Base-by-base conservation (phyloP, 2,888 invertebrate genomes). In the Pyralis farinalis region DNA sequence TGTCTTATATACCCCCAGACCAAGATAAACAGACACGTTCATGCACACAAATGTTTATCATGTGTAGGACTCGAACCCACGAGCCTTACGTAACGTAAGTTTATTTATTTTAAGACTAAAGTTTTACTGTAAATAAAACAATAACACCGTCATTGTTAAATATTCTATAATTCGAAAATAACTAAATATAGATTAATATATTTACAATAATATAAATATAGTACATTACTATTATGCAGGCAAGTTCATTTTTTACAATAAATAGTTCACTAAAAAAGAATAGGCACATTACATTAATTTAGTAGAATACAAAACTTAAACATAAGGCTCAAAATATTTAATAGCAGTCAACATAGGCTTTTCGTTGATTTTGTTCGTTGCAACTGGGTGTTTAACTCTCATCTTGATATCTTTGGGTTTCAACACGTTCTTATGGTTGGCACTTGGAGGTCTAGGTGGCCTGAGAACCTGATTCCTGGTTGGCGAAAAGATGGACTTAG, bases 361-460 rank as follows among this genome's bases (percentile, higher is more conserved):
- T 67, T 90, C 89, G 82, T 87, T 89, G 81, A 85, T 79, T 81
- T 87, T 88, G 74, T 88, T 89, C 83, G 91, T 91, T 61, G 91
- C 83, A 47, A 92, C 90, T 55, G 91, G 90, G 51, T 93, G 92
- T 64, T 91, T 93, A 39, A 92, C 93, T 58, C 94, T 90, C 81
- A 94, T 92, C 66, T 95, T 95, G 31, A 95, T 91, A 68, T 95
- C 95, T 73, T 93, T 94, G 43, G 94, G 94, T 63, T 95, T 95
- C 43, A 94, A 73, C 68, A 95, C 93, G 60, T 91, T 93, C 63
- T 94, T 93, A 64, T 95, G 95, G 70, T 94, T 95, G 51, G 81
- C 86, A 68, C 92, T 94, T 37, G 94, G 90, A 41, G 94, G 89
- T 53, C 92, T 94, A 37, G 94, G 90, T 40, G 94, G 89, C 53